Percentiles rank a stretch among this genome's conserved stretches.
Evolutionary conservation across 2,888 invertebrate genomes (phyloP).

Genomic region (Stegana nigrithorax): DNA sequence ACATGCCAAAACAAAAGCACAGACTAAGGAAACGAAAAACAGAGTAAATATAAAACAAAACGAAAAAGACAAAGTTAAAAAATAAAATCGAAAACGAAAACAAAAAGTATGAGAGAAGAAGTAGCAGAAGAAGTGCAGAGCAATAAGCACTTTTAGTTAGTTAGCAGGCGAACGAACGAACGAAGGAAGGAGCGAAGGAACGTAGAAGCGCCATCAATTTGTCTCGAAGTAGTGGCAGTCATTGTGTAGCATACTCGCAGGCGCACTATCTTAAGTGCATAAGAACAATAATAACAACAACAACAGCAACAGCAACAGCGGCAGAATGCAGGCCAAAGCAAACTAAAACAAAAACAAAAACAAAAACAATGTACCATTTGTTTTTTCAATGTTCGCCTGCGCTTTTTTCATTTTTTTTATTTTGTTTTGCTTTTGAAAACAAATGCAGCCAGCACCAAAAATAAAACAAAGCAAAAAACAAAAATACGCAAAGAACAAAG

Average conservation of each 20-base stretch:
- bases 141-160: constrained; percentile 18
- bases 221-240: constrained; percentile 47
- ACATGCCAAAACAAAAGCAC: too few relatives aligned
- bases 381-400: too few relatives aligned
- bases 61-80: too few relatives aligned
- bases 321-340: too few relatives aligned
- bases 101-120: neutral
- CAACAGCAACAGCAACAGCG: neutral
- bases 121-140: neutral
- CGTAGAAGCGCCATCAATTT: constrained; percentile 64
- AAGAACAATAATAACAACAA: neutral
- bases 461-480: neutral
- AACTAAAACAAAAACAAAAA: constrained; percentile 4
- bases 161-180: constrained; percentile 35
- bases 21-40: too few relatives aligned
- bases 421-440: neutral
- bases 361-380: constrained; percentile 38
- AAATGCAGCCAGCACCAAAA: neutral
- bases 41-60: too few relatives aligned
- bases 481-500: neutral
- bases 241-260: constrained; percentile 43
- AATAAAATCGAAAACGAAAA: constrained; percentile 11
- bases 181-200: too few relatives aligned
- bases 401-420: too few relatives aligned
- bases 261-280: constrained; percentile 33